Evolutionary conservation across 1,140 invertebrate species (phyloP), one percentile per base, ranked within the genome.

Genomic region (Heliconius melpomene): DNA sequence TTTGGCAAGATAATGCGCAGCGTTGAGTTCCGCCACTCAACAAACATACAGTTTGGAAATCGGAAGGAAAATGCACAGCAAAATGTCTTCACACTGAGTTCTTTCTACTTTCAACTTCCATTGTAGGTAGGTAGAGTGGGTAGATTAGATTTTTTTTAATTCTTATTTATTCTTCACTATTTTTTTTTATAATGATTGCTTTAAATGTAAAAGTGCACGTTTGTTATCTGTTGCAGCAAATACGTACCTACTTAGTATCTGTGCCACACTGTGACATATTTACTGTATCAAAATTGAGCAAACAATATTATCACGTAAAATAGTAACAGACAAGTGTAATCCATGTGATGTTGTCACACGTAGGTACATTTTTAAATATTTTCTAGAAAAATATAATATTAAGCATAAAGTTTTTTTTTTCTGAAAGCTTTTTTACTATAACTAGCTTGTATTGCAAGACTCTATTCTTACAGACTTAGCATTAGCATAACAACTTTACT

Each of bases 241-340:
- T 75, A 71, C 54, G 18, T 60, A 26, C 60, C 60, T 66, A 66
- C 16, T 66, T 29, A 29, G 60, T 71, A 79, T 73, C 32, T 74
- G 54, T 78, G 72, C 73, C 78, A 79, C 66, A 36, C 73, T 66
- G 40, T 54, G 73, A 71, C 78, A 79, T 79, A 79, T 79, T 75
- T 79, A 75, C 73, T 74, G 36, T 80, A 80, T 76, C 79, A 80
- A 80, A 80, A 80, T 72, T 75, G 71, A 77, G 54, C 73, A 77
- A 80, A 77, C 75, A 77, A 74, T 66, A 23, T 80, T 80, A 80
- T 80, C 79, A 38, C 74, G 50, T 20, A 66, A 75, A 80, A 75
- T 46, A 78, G 36, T 66, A 66, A 75, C 32, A 75, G 74, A 75
- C 74, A 54, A 66, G 32, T 20, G 38, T 66, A 66, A 75, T 75